Conservation (phyloP, 1,140 invertebrate genomes). For the Littorina saxatilis region DNA sequence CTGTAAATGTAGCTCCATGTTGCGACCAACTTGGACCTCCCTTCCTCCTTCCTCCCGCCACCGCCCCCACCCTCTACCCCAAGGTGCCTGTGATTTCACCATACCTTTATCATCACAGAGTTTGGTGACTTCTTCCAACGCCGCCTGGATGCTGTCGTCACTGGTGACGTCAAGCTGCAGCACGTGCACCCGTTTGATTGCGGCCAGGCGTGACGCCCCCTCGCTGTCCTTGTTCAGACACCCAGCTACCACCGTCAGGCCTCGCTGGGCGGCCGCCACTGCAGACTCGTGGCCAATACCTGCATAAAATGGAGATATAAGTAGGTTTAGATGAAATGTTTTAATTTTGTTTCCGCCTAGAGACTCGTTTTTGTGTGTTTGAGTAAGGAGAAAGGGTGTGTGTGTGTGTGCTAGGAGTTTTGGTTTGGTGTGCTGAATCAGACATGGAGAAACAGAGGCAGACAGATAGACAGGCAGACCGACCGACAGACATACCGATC, state of each 20-base stretch:
- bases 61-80: too few species aligned
- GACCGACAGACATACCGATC: background rate
- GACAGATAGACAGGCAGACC: background rate
- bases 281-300: slow-evolving; percentile 38
- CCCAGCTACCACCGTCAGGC: slow-evolving; percentile 38
- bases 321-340: background rate
- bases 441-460: background rate
- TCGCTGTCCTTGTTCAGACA: slow-evolving; percentile 29
- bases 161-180: slow-evolving; percentile 43
- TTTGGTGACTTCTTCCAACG: background rate
- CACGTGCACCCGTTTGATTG: slow-evolving; percentile 25
- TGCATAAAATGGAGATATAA: background rate
- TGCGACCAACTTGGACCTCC: too few species aligned
- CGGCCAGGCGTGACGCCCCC: slow-evolving; percentile 29
- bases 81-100: too few species aligned
- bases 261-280: background rate
- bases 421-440: background rate
- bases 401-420: background rate
- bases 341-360: background rate
- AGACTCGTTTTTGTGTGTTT: background rate
- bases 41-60: too few species aligned
- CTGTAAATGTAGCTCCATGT: too few species aligned
- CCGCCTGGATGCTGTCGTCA: slow-evolving; percentile 16
- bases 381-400: background rate
- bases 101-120: slow-evolving; percentile 22